Evolutionary conservation across 1,140 invertebrate species (phyloP), one percentile per base, ranked within the genome.

Genomic region (Helicoverpa zea): DNA sequence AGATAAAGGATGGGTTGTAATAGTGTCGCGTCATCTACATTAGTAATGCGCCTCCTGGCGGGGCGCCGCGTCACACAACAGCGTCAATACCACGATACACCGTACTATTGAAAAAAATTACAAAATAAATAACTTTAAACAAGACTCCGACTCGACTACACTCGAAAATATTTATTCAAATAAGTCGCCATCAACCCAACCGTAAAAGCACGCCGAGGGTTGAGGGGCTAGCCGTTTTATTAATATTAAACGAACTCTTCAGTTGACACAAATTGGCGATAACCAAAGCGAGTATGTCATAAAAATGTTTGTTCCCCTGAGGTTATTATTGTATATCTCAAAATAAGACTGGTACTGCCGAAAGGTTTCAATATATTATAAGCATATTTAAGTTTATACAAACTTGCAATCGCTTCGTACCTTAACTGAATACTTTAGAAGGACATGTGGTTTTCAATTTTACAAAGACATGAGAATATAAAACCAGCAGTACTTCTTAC

Each of bases 151-250:
- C 81, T 86, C 83, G 85, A 82, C 86, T 85, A 80, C 84, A 84
- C 91, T 89, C 86, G 86, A 85, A 94, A 91, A 93, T 94, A 94
- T 94, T 93, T 94, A 94, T 94, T 94, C 89, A 94, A 94, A 94
- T 94, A 94, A 93, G 91, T 92, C 89, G 88, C 91, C 90, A 92
- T 92, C 89, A 92, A 94, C 82, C 91, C 89, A 88, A 92, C 89
- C 93, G 92, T 94, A 94, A 94, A 93, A 91, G 88, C 85, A 89
- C 87, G 89, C 86, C 63, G 84, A 92, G 91, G 91, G 89, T 90
- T 92, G 90, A 90, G 87, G 87, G 87, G 88, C 88, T 88, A 91
- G 87, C 89, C 90, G 87, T 93, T 93, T 93, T 93, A 94, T 94
- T 93, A 93, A 93, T 93, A 94, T 93, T 92, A 92, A 93, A 93